phyloP scores from a whole-genome alignment of 1,140 invertebrate species.

The Eulimnadia texana region DNA sequence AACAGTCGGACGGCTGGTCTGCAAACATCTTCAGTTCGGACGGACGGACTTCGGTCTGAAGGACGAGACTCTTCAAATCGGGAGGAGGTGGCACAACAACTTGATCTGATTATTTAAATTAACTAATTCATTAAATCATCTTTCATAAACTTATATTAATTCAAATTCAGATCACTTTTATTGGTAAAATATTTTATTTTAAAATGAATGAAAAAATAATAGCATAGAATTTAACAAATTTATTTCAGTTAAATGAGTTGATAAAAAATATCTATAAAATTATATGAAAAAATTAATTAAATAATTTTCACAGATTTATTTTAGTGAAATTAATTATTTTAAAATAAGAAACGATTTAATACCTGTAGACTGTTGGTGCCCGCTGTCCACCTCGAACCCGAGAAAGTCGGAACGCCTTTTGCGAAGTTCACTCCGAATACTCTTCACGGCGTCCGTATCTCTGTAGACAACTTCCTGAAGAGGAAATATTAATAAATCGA shows the following conservation, averaged over 20 bases:
- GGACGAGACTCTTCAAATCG: not conserved
- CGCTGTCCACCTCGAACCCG: slow-evolving; percentile 47
- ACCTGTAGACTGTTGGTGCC: not conserved
- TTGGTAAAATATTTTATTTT: not conserved
- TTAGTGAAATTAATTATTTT: too few relatives aligned
- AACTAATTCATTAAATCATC: not conserved
- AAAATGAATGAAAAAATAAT: not conserved
- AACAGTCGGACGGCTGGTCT: too few relatives aligned
- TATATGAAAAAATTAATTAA: not conserved
- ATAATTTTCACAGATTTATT: not conserved
- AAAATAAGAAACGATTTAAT: not conserved
- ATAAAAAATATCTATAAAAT: not conserved
- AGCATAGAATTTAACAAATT: too few relatives aligned
- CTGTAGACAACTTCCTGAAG: not conserved
- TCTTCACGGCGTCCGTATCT: not conserved
- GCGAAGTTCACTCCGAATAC: slow-evolving; percentile 56
- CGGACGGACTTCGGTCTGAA: too few relatives aligned
- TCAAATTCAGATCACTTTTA: not conserved
- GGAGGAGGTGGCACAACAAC: not conserved
- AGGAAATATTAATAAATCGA: not conserved
- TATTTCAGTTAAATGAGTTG: not conserved
- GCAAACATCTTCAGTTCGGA: too few relatives aligned
- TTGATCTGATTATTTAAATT: not conserved
- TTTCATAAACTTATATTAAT: not conserved
- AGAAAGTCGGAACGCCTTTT: slow-evolving; percentile 72